These are phyloP conservation scores for Spinus pinus DNA, from an alignment of 2,797 vertebrate species.

Conservation along the genomic window DNA sequence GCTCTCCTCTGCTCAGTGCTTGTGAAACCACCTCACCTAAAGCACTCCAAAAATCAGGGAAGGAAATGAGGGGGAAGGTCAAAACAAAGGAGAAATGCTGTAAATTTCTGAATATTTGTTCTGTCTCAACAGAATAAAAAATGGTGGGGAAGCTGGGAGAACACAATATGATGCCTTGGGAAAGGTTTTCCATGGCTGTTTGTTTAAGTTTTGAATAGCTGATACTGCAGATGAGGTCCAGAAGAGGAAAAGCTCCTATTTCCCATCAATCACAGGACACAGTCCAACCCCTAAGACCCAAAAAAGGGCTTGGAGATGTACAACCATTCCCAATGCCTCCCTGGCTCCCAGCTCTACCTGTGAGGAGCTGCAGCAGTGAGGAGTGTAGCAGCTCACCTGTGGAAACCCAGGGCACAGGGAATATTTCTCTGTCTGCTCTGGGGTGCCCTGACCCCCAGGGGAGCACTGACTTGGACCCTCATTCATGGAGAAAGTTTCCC, in stretches of 20 bases:
- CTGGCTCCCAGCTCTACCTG: neutral
- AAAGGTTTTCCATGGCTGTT: neutral
- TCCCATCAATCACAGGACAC: neutral
- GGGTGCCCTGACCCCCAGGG: too few relatives aligned
- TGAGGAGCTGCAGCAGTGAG: neutral
- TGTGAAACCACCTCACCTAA: neutral
- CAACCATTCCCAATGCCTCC: accelerated
- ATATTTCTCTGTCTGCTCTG: too few relatives aligned
- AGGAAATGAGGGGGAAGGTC: neutral
- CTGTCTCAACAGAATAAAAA: neutral
- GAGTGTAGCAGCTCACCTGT: too few relatives aligned
- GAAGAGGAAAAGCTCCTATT: neutral
- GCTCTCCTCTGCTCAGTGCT: neutral
- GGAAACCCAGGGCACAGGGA: too few relatives aligned
- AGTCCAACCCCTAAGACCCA: accelerated
- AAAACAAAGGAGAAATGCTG: neutral
- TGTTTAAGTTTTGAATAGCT: neutral
- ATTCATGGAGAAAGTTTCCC: too few relatives aligned
- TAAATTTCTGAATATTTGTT: neutral
- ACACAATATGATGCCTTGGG: neutral
- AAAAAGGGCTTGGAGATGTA: neutral
- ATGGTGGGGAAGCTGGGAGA: neutral
- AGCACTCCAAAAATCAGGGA: neutral
- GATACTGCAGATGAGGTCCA: neutral
- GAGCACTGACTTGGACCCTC: too few relatives aligned